Evolutionary conservation across 2,113 vertebrate genomes (phyloP), one percentile per base, ranked within the genome.

Genomic region (Acinonyx jubatus): DNA sequence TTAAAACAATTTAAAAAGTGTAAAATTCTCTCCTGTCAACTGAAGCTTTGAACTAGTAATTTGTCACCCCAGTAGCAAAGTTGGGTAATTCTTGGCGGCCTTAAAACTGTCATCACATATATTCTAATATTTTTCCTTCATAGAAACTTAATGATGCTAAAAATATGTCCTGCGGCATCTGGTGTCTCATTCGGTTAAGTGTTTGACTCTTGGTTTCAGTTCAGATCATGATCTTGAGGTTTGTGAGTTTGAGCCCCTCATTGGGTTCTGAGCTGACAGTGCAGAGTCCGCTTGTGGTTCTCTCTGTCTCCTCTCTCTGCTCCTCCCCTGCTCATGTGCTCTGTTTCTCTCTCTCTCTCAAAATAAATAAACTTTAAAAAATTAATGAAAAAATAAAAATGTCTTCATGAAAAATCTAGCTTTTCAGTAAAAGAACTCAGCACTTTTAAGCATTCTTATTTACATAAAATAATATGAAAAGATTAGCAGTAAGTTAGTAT

Each of bases 391-490:
- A 57, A 57, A 55, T 19, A 57, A 57, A 92, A 95, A 61, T 65
- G 48, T 69, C 13, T 68, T 68, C 14, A 50, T 69, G 57, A 83
- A 50, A 89, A 93, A 38, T 83, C 11, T 84, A 33, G 13, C 61
- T 84, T 76, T 73, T 66, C 15, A 73, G 27, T 66, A 48, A 29
- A 65, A 48, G 38, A 84, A 83, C 18, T 89, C 83, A 74, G 38
- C 25, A 61, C 19, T 82, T 91, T 91, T 82, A 91, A 61, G 11
- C 36, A 74, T 65, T 93, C 31, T 89, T 87, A 82, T 21, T 66
- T 94, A 88, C 21, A 61, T 74, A 91, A 96, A 94, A 73, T 63
- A 89, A 80, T 71, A 82, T 7, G 80, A 90, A 78, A 78, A 73
- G 27, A 57, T 25, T 29, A 33, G 36, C 31, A 88, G 48, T 79